Evolutionary conservation across 2,113 vertebrate species (phyloP).

Genomic region (Alaudala cheleensis): DNA sequence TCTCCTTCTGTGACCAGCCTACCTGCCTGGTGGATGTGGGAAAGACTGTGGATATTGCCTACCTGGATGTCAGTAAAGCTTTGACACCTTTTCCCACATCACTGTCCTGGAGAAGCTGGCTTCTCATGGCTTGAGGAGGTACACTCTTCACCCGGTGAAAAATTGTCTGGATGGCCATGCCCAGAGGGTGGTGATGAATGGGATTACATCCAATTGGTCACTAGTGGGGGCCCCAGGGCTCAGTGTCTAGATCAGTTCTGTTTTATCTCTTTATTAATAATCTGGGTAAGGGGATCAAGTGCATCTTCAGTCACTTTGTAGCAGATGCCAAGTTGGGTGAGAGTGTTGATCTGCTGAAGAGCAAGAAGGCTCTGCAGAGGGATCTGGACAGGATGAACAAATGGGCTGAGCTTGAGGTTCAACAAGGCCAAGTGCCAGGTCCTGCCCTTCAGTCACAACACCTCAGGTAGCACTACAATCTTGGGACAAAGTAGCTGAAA

Average conservation of each 20-base stretch:
- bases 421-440: neutral
- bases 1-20: neutral
- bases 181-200: neutral
- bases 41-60: neutral
- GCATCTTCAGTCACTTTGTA: neutral
- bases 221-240: neutral
- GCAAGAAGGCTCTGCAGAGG: neutral
- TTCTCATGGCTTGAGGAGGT: neutral
- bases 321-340: neutral
- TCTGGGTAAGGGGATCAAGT: neutral
- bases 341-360: neutral
- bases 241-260: neutral
- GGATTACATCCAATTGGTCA: neutral
- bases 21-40: neutral
- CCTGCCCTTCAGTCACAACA: neutral
- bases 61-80: neutral
- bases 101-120: neutral
- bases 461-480: neutral
- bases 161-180: neutral
- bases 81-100: neutral
- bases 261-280: neutral
- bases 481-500: neutral
- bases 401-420: neutral
- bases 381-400: neutral
- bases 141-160: neutral